These are phyloP conservation scores for Pogonognathellus flavescens DNA, from an alignment of 1,140 invertebrate species.

Conservation along the genomic window DNA sequence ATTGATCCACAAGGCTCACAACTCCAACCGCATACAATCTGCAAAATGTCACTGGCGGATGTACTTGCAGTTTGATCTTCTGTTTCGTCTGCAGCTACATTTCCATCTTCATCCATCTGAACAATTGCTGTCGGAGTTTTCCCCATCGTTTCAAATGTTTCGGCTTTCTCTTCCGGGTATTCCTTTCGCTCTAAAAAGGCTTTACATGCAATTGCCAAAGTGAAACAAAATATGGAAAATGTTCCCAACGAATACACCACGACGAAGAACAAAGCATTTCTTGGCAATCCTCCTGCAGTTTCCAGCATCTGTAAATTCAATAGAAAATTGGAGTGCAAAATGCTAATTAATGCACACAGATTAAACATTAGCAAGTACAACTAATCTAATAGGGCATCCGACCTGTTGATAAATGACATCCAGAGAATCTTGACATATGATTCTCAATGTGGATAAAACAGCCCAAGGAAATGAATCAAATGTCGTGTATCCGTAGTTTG, in stretches of 20 bases:
- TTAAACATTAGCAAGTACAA: too few species aligned
- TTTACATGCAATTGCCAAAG: slow-evolving; percentile 5
- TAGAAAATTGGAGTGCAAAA: neutral
- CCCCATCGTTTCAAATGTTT: neutral
- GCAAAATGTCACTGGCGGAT: neutral
- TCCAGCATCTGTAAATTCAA: slow-evolving; percentile 10
- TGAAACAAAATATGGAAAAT: slow-evolving; percentile 11
- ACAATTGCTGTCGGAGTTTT: slow-evolving; percentile 6
- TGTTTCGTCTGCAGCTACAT: neutral
- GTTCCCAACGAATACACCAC: neutral
- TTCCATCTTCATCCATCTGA: slow-evolving; percentile 27
- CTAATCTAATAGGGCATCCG: neutral
- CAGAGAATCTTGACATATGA: slow-evolving; percentile 22
- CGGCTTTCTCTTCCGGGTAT: slow-evolving; percentile 11
- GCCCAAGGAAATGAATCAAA: slow-evolving; percentile 77
- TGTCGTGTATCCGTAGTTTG: slow-evolving; percentile 75
- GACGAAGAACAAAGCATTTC: slow-evolving; percentile 1
- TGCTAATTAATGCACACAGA: too few species aligned
- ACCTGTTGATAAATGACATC: slow-evolving; percentile 23
- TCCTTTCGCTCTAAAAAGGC: slow-evolving; percentile 7
- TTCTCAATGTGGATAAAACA: slow-evolving; percentile 73
- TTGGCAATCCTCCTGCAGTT: slow-evolving; percentile 8
- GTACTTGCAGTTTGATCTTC: neutral
- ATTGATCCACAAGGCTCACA: neutral
- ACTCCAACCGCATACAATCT: slow-evolving; percentile 23